Evolutionary conservation across 2,113 vertebrate species (phyloP).

Genomic region (Aegithalos caudatus): DNA sequence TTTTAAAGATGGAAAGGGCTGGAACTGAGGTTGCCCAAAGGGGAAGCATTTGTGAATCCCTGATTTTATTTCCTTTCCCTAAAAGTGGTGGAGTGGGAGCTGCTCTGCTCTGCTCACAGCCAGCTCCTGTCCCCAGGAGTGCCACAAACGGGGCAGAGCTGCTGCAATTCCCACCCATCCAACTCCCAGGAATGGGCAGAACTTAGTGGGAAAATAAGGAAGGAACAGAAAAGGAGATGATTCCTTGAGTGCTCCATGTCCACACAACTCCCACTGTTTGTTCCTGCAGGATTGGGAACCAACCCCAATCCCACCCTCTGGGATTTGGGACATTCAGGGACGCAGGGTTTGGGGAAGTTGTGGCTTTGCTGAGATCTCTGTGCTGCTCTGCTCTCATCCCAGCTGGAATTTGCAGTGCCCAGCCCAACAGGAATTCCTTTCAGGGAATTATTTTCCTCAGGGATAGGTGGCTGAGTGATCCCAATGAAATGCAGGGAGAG

Average conservation of each 20-base stretch:
- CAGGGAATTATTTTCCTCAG: neutral
- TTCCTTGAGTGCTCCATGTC: neutral
- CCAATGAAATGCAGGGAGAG: neutral
- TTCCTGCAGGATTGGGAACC: neutral
- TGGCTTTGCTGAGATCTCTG: neutral
- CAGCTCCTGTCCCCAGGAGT: too few species aligned
- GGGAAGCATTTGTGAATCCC: neutral
- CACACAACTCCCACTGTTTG: too few species aligned
- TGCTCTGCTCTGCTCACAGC: neutral
- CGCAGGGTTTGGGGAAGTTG: neutral
- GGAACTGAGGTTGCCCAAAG: neutral
- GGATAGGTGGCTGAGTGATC: neutral
- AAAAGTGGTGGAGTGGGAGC: neutral
- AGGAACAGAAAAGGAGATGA: neutral
- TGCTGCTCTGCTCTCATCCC: neutral
- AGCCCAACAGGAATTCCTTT: neutral
- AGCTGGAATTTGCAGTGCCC: rapidly evolving
- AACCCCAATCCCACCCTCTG: neutral
- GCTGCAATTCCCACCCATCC: neutral
- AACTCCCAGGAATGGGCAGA: neutral
- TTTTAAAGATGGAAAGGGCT: neutral
- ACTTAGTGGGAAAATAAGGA: neutral
- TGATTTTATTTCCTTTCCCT: neutral
- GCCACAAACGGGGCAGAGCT: neutral
- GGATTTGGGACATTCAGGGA: neutral